A percentile compares a stretch with the other conserved stretches of the same genome.
phyloP scores from a whole-genome alignment of 2,797 vertebrate genomes.

The Syngnathus acus region DNA sequence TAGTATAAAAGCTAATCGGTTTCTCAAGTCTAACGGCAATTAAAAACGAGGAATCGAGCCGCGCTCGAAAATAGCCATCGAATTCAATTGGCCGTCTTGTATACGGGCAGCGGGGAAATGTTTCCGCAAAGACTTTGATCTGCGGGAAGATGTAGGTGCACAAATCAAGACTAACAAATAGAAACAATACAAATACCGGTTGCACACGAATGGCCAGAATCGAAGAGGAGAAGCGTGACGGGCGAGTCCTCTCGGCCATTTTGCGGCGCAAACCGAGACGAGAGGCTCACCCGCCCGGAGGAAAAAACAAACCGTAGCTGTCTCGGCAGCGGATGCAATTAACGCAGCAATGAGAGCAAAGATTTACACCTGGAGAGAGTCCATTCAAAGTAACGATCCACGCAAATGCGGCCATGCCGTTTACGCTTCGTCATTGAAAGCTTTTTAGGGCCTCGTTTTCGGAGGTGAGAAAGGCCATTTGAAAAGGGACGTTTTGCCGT shows the following conservation, averaged over 20 bases:
- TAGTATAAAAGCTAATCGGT: not conserved
- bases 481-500: not conserved
- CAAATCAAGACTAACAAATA: not conserved
- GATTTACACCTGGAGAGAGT: not conserved
- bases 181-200: too few species aligned
- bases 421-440: not conserved
- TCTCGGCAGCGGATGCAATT: not conserved
- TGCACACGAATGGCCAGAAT: not conserved
- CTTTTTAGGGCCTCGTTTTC: not conserved
- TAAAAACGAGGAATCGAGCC: not conserved
- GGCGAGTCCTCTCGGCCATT: too few species aligned
- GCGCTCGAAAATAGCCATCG: not conserved
- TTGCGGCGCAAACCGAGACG: not conserved
- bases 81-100: not conserved
- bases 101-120: not conserved
- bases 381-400: not conserved
- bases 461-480: not conserved
- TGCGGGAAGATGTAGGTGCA: not conserved
- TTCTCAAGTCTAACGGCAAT: not conserved
- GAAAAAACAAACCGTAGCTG: not conserved
- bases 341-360: not conserved
- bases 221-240: not conserved
- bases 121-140: not conserved
- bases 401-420: not conserved
- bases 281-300: not conserved